Percentiles rank a stretch among this genome's conserved stretches.
These are phyloP conservation scores for Drosophila greeni DNA, from an alignment of 2,888 invertebrate species.

Conservation along the genomic window DNA sequence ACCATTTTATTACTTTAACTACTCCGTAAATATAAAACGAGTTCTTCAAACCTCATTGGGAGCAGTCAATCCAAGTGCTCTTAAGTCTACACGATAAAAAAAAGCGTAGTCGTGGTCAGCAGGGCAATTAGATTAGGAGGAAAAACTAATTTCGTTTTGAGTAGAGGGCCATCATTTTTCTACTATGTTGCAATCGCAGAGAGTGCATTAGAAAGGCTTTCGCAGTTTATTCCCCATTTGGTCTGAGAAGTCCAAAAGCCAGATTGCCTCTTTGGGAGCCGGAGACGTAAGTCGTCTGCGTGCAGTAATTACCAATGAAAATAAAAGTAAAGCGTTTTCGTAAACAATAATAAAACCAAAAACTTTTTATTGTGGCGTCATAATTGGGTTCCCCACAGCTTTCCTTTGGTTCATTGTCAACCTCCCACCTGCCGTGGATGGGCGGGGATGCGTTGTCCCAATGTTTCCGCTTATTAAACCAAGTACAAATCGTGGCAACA, in stretches of 20 bases:
- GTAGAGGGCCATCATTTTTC: slow-evolving; percentile 34
- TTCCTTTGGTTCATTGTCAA: slow-evolving; percentile 40
- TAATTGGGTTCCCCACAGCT: slow-evolving; percentile 34
- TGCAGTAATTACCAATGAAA: slow-evolving; percentile 49
- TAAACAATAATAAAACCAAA: slow-evolving; percentile 36
- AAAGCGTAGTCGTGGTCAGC: slow-evolving; percentile 5
- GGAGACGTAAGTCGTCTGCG: slow-evolving; percentile 20
- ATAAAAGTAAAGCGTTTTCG: slow-evolving; percentile 42
- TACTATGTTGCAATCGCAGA: slow-evolving; percentile 20
- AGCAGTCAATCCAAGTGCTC: slow-evolving; percentile 28
- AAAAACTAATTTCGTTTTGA: slow-evolving; percentile 46
- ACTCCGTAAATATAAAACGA: slow-evolving; percentile 6
- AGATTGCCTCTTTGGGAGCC: slow-evolving; percentile 20
- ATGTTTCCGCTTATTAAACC: slow-evolving; percentile 60
- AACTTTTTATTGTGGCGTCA: slow-evolving; percentile 30
- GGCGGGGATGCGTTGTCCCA: slow-evolving; percentile 25
- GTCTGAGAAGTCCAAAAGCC: slow-evolving; percentile 3
- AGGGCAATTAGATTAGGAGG: slow-evolving; percentile 53
- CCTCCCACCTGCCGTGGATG: slow-evolving; percentile 9
- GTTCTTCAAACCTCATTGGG: slow-evolving; percentile 16
- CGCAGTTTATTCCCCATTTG: slow-evolving; percentile 2
- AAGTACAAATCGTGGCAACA: slow-evolving; percentile 41
- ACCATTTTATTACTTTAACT: slow-evolving; percentile 4
- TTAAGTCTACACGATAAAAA: slow-evolving; percentile 51
- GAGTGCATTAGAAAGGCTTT: slow-evolving; percentile 39